These are phyloP conservation scores for Esperia sulphurella DNA, from an alignment of 2,888 invertebrate genomes.

Conservation along the genomic window DNA sequence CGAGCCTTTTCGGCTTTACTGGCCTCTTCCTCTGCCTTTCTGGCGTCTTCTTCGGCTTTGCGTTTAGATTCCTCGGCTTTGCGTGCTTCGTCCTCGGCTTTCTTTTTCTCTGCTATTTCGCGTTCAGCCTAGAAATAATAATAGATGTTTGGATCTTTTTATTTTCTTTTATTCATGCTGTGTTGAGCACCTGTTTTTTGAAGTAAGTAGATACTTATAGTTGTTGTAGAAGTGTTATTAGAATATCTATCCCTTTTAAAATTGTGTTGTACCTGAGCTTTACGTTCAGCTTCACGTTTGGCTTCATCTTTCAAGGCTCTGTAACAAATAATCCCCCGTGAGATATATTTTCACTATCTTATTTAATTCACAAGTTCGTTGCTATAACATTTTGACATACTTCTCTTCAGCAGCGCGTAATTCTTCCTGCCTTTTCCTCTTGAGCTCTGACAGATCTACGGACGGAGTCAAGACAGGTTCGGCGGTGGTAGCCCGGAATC, in stretches of 20 bases:
- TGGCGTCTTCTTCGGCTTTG: slow-evolving; percentile 68
- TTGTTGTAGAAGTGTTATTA: too few species aligned
- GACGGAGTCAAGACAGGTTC: slow-evolving; percentile 68
- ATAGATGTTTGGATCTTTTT: neutral
- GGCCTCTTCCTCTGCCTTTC: slow-evolving; percentile 61
- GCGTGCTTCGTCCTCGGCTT: slow-evolving; percentile 77
- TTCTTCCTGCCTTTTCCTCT: slow-evolving; percentile 81
- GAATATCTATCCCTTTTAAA: too few species aligned
- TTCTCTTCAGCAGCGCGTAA: slow-evolving; percentile 81
- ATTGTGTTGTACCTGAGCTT: slow-evolving; percentile 54
- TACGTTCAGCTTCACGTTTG: slow-evolving; percentile 69
- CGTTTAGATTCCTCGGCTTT: slow-evolving; percentile 73
- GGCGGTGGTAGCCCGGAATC: slow-evolving; percentile 76
- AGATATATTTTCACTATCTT: neutral
- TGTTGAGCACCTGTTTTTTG: too few species aligned
- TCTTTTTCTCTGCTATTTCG: slow-evolving; percentile 66
- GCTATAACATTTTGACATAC: slow-evolving; percentile 54
- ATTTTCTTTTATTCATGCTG: neutral
- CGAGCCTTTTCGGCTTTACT: slow-evolving; percentile 64
- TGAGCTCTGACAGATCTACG: slow-evolving; percentile 74
- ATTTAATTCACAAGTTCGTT: neutral
- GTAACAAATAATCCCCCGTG: slow-evolving; percentile 21
- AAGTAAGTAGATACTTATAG: too few species aligned
- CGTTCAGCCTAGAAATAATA: slow-evolving; percentile 46
- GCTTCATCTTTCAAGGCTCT: slow-evolving; percentile 76